Conservation (phyloP, 1,140 invertebrate genomes). For the Pemphigus obesinymphae region DNA sequence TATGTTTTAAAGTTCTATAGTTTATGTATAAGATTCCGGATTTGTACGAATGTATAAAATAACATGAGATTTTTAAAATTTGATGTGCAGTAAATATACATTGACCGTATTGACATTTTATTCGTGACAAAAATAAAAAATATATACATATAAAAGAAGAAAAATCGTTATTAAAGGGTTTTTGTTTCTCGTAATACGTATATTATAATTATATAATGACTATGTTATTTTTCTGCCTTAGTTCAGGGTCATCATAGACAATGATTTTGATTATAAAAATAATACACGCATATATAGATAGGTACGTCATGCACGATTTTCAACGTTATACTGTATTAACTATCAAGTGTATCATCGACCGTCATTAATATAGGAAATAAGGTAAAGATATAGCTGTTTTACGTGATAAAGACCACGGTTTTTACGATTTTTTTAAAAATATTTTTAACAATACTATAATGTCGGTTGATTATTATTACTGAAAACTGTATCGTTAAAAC, state of each 20-base stretch:
- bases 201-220: conserved; percentile 11
- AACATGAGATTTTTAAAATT: too few species aligned
- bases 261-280: neutral
- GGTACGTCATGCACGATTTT: neutral
- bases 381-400: too few species aligned
- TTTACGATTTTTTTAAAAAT: too few species aligned
- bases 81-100: neutral
- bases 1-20: too few species aligned
- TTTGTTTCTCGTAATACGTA: neutral
- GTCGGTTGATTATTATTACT: neutral
- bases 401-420: too few species aligned
- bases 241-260: conserved; percentile 5
- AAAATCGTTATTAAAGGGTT: neutral
- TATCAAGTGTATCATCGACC: neutral
- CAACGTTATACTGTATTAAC: neutral
- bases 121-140: too few species aligned
- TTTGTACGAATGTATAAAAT: too few species aligned
- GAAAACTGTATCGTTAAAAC: too few species aligned
- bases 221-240: neutral
- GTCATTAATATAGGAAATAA: too few species aligned
- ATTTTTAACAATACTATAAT: neutral
- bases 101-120: conserved; percentile 23
- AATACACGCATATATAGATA: neutral
- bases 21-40: too few species aligned
- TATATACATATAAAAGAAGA: too few species aligned